Conservation (phyloP, 2,113 vertebrate genomes). For the Solea senegalensis region DNA sequence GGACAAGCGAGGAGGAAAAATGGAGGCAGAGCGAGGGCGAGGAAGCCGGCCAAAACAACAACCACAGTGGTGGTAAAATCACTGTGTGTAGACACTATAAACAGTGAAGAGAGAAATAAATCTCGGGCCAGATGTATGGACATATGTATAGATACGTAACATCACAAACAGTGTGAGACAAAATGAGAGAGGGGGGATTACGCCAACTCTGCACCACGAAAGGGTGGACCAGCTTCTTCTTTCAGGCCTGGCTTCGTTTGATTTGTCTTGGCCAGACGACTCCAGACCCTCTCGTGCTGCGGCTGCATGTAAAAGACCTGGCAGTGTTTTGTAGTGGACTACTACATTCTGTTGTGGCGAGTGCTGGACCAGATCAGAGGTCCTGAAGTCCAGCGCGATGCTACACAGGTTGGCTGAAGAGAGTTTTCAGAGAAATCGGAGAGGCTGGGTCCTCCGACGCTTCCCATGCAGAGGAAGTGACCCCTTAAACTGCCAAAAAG, state of each 20-base stretch:
- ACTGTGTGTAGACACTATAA: slow-evolving; percentile 54
- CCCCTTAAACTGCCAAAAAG: slow-evolving; percentile 58
- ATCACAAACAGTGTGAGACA: slow-evolving; percentile 44
- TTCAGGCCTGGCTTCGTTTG: slow-evolving; percentile 45
- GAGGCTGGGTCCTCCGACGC: slow-evolving; percentile 38
- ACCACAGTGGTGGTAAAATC: slow-evolving; percentile 52
- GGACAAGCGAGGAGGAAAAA: slow-evolving; percentile 34
- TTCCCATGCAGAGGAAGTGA: slow-evolving; percentile 60
- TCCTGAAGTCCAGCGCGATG: slow-evolving; percentile 43
- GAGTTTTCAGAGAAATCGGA: slow-evolving; percentile 38
- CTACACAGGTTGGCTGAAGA: slow-evolving; percentile 42
- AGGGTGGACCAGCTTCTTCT: slow-evolving; percentile 59
- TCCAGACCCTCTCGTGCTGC: slow-evolving; percentile 60
- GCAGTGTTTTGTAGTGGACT: slow-evolving; percentile 55
- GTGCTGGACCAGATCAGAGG: slow-evolving; percentile 38
- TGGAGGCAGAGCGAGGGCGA: slow-evolving; percentile 23
- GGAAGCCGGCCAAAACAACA: slow-evolving; percentile 45
- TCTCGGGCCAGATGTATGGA: slow-evolving; percentile 37
- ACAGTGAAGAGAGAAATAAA: slow-evolving; percentile 45
- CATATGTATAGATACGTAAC: slow-evolving; percentile 43
- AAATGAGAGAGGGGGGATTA: slow-evolving; percentile 33
- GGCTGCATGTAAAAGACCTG: slow-evolving; percentile 54
- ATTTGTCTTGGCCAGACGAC: slow-evolving; percentile 64
- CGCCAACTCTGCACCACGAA: slow-evolving; percentile 62
- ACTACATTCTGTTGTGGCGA: slow-evolving; percentile 72